A percentile compares a stretch with the other conserved stretches of the same genome.
phyloP scores from a whole-genome alignment of 2,888 invertebrate genomes.

The Himalopsyche japonica region DNA sequence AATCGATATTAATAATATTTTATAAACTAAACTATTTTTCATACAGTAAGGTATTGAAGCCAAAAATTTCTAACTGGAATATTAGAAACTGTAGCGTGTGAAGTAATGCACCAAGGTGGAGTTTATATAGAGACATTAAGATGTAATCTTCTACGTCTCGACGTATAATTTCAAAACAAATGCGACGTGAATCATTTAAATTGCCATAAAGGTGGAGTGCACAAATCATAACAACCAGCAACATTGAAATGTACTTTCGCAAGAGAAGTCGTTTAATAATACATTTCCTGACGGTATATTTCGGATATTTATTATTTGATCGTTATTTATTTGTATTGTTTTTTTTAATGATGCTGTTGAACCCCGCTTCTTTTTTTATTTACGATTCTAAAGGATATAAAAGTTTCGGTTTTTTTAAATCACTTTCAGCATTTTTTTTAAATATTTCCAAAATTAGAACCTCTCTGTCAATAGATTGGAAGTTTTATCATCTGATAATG shows the following conservation, averaged over 20 bases:
- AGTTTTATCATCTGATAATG: no score
- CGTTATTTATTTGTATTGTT: no score
- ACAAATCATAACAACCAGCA: neutral
- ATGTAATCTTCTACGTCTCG: neutral
- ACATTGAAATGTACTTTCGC: neutral
- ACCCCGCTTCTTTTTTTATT: no score
- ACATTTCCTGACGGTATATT: no score
- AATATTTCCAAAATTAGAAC: no score
- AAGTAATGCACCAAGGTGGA: neutral
- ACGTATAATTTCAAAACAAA: constrained; percentile 10
- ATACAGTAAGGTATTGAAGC: neutral
- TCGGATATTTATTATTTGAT: no score
- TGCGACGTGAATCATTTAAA: constrained; percentile 7
- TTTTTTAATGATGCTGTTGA: no score
- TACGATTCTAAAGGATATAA: no score
- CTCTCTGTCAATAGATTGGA: no score
- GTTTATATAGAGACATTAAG: constrained; percentile 5
- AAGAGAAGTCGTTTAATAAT: neutral
- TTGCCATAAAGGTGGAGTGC: neutral
- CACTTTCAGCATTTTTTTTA: no score
- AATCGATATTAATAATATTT: neutral
- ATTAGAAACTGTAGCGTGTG: neutral
- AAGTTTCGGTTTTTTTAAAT: no score
- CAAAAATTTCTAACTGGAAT: neutral
- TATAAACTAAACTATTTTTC: neutral